These are phyloP conservation scores for Acanthoscelides obtectus DNA, from an alignment of 2,888 invertebrate species.

Conservation along the genomic window DNA sequence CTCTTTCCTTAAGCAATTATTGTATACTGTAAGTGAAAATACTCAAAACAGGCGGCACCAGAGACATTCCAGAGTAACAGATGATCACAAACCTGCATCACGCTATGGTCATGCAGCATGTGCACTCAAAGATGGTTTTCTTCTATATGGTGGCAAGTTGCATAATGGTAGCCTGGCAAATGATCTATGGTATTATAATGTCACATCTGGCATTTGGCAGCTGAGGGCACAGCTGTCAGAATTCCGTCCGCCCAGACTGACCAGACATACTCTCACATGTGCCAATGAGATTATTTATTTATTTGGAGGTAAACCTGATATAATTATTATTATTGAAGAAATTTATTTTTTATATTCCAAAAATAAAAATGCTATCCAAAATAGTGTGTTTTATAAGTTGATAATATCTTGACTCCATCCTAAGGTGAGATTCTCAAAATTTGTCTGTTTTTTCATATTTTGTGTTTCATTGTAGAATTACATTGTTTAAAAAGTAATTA, in stretches of 20 bases:
- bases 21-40: conserved; percentile 54
- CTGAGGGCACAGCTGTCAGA: conserved; percentile 65
- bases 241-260: conserved; percentile 70
- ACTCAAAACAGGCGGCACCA: conserved; percentile 40
- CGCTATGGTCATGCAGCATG: conserved; percentile 86
- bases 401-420: no score
- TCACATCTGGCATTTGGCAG: conserved; percentile 66
- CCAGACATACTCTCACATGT: conserved; percentile 80
- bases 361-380: no score
- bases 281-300: conserved; percentile 60
- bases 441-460: no score
- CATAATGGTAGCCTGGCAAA: conserved; percentile 76
- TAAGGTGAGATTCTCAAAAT: no score
- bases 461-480: no score
- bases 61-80: conserved; percentile 48
- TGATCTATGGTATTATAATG: conserved; percentile 83
- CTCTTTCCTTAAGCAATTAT: conserved; percentile 51
- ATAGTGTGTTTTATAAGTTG: no score
- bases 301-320: conserved; percentile 52
- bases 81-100: conserved; percentile 51
- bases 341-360: no score
- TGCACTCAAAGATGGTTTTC: conserved; percentile 64
- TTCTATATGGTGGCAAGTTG: conserved; percentile 83
- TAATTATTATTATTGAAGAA: no score
- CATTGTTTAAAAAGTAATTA: no score